Conservation (phyloP, 2,888 invertebrate genomes). For the Drosophila fulvimacula region DNA sequence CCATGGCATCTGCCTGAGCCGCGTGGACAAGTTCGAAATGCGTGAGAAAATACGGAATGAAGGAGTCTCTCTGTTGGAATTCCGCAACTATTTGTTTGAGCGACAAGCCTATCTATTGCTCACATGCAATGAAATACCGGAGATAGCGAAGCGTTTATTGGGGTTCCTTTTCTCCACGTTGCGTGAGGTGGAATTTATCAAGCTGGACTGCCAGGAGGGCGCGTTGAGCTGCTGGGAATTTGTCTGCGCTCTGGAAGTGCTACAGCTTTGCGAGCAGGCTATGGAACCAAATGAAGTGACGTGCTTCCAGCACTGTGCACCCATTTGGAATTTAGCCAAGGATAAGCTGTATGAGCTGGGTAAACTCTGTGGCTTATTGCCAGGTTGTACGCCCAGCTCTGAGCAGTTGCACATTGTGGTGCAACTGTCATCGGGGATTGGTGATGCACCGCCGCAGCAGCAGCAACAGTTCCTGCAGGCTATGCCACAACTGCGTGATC, state of each 20-base stretch:
- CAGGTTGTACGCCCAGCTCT: slow-evolving; percentile 91
- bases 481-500: slow-evolving; percentile 84
- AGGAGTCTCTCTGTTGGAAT: slow-evolving; percentile 91
- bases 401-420: slow-evolving; percentile 96
- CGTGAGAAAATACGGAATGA: slow-evolving; percentile 80
- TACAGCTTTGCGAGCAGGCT: slow-evolving; percentile 91
- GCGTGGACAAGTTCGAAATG: slow-evolving; percentile 87
- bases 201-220: slow-evolving; percentile 92
- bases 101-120: slow-evolving; percentile 94
- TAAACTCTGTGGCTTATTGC: slow-evolving; percentile 95
- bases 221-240: slow-evolving; percentile 97
- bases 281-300: slow-evolving; percentile 88
- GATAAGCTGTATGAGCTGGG: slow-evolving; percentile 92
- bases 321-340: slow-evolving; percentile 94
- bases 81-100: slow-evolving; percentile 96
- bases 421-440: slow-evolving; percentile 95
- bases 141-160: slow-evolving; percentile 93
- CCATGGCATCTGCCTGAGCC: slow-evolving; percentile 90
- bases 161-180: slow-evolving; percentile 96
- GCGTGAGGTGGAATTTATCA: slow-evolving; percentile 92
- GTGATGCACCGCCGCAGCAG: slow-evolving; percentile 87
- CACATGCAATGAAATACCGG: slow-evolving; percentile 85
- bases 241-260: slow-evolving; percentile 94
- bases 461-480: slow-evolving; percentile 75
- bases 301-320: slow-evolving; percentile 94